A percentile compares a stretch with the other conserved stretches of the same genome.
These are phyloP conservation scores for Malurus melanocephalus DNA, from an alignment of 2,113 vertebrate genomes.

Conservation along the genomic window DNA sequence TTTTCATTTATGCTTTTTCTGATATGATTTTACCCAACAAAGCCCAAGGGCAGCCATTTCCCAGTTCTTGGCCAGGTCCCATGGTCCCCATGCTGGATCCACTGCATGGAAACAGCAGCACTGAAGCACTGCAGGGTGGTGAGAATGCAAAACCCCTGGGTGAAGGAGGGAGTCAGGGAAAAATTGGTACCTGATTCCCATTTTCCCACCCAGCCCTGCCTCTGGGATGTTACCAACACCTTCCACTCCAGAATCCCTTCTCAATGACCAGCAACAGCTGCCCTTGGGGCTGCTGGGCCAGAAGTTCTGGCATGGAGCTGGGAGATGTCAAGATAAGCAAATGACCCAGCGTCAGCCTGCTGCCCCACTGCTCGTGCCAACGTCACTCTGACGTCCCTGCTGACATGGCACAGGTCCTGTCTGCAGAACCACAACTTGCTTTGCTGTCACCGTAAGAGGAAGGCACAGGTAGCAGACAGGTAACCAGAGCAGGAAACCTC, in stretches of 20 bases:
- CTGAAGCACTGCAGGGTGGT: accelerated
- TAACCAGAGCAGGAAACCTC: not conserved
- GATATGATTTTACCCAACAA: accelerated
- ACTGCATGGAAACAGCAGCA: accelerated
- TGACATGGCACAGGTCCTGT: not conserved
- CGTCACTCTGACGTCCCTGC: accelerated
- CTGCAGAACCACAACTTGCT: not conserved
- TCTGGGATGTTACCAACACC: not conserved
- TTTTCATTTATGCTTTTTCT: not conserved
- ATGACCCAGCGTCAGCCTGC: not conserved
- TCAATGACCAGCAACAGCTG: not conserved
- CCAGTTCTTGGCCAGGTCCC: accelerated
- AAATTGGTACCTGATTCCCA: accelerated
- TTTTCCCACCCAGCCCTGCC: not conserved
- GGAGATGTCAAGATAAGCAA: not conserved
- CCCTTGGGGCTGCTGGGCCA: not conserved
- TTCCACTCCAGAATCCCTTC: not conserved
- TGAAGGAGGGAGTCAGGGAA: not conserved
- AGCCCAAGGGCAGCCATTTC: not conserved
- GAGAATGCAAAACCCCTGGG: not conserved
- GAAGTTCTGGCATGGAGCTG: not conserved
- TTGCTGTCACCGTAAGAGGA: not conserved
- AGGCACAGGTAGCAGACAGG: accelerated
- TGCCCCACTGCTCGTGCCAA: not conserved
- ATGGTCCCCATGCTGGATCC: accelerated